These are phyloP conservation scores for Cosmopolites sordidus DNA, from an alignment of 2,888 invertebrate genomes.

Conservation along the genomic window DNA sequence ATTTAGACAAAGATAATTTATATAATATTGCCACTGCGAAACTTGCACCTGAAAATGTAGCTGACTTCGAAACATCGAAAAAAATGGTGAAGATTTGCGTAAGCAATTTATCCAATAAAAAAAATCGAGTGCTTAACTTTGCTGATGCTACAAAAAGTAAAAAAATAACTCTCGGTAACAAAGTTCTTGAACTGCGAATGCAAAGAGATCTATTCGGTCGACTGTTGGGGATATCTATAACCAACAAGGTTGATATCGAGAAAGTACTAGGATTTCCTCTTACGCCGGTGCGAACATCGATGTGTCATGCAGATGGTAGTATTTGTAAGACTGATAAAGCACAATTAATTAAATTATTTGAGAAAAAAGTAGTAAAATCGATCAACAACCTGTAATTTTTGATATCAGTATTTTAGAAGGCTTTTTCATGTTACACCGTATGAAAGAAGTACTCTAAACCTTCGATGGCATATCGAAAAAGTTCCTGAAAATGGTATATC, in stretches of 20 bases:
- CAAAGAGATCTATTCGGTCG: conserved; percentile 6
- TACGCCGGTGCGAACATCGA: not conserved
- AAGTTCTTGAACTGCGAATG: conserved; percentile 6
- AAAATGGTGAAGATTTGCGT: conserved; percentile 6
- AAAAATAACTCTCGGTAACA: not conserved
- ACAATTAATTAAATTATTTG: conserved; percentile 6
- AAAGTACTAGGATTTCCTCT: conserved; percentile 2
- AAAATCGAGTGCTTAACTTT: not conserved
- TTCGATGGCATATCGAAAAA: conserved; percentile 24
- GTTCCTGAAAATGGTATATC: conserved; percentile 9
- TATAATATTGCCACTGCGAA: conserved; percentile 18
- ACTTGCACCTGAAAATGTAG: conserved; percentile 13
- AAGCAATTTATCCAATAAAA: conserved; percentile 2
- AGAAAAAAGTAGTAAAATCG: too few species aligned
- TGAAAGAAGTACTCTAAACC: conserved; percentile 9
- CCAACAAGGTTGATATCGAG: not conserved
- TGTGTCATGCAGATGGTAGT: not conserved
- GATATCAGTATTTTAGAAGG: not conserved
- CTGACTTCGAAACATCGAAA: conserved; percentile 19
- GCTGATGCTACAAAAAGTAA: not conserved
- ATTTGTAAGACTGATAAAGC: conserved; percentile 5
- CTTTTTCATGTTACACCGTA: not conserved
- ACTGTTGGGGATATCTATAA: not conserved
- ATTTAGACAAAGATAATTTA: conserved; percentile 7
- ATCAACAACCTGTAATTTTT: too few species aligned